Percentiles rank a stretch among this genome's conserved stretches.
phyloP scores from a whole-genome alignment of 2,113 vertebrate genomes.

The Poeciliopsis retropinna region DNA sequence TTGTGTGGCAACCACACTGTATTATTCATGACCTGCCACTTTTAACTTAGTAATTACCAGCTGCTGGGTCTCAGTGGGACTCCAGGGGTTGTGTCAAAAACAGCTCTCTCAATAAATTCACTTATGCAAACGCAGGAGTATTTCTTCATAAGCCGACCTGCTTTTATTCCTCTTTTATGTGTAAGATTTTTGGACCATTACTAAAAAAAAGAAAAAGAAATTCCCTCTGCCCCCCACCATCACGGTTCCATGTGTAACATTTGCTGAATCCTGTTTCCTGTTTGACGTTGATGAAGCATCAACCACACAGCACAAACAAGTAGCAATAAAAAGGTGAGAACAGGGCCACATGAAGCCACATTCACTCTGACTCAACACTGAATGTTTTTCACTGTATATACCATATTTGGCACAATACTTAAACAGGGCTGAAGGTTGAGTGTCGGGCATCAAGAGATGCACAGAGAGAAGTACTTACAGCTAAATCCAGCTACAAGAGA shows the following conservation, averaged over 20 bases:
- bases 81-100: conserved; percentile 69
- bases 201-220: no score
- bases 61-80: conserved; percentile 68
- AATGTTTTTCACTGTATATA: no score
- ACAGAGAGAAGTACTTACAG: conserved; percentile 83
- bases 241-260: no score
- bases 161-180: background rate
- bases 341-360: no score
- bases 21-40: conserved; percentile 80
- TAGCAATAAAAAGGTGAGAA: no score
- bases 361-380: no score
- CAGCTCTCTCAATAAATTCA: conserved; percentile 70
- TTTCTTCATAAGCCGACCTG: conserved; percentile 4
- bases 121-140: conserved; percentile 40
- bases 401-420: no score
- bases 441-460: conserved; percentile 60
- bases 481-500: conserved; percentile 90
- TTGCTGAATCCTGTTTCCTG: no score
- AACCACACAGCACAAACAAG: no score
- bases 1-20: conserved; percentile 77
- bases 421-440: no score
- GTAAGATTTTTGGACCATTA: background rate
- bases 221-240: no score
- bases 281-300: no score
- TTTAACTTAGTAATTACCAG: conserved; percentile 80